phyloP scores from a whole-genome alignment of 2,113 vertebrate genomes.

The Pseudopipra pipra region DNA sequence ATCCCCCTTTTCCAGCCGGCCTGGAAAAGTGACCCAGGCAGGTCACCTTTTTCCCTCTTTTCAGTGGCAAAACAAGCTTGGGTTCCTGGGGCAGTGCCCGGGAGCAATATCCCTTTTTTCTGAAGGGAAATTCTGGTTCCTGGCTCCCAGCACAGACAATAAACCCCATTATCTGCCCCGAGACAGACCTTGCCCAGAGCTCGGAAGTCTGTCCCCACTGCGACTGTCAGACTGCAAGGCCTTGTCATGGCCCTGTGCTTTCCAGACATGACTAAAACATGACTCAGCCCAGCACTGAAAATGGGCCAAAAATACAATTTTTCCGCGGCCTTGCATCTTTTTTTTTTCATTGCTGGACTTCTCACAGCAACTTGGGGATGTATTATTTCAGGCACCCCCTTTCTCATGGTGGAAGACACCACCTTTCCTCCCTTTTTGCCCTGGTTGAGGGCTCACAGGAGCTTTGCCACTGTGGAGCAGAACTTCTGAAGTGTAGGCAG shows the following conservation, averaged over 20 bases:
- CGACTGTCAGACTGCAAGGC: neutral
- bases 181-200: neutral
- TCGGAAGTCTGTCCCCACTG: neutral
- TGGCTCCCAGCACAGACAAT: neutral
- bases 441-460: neutral
- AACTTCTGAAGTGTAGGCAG: neutral
- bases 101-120: neutral
- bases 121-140: neutral
- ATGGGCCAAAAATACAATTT: slow-evolving; percentile 17
- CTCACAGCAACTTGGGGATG: neutral
- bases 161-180: neutral
- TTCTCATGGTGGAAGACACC: neutral
- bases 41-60: neutral
- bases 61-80: neutral
- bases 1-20: neutral
- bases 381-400: neutral
- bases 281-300: slow-evolving; percentile 9
- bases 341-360: neutral
- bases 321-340: fast-evolving
- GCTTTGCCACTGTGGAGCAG: neutral
- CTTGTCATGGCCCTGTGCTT: neutral
- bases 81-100: neutral
- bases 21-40: neutral
- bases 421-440: neutral
- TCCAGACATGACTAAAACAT: slow-evolving; percentile 49